Conservation (phyloP, 1,140 invertebrate species). For the Coptotermes formosanus region DNA sequence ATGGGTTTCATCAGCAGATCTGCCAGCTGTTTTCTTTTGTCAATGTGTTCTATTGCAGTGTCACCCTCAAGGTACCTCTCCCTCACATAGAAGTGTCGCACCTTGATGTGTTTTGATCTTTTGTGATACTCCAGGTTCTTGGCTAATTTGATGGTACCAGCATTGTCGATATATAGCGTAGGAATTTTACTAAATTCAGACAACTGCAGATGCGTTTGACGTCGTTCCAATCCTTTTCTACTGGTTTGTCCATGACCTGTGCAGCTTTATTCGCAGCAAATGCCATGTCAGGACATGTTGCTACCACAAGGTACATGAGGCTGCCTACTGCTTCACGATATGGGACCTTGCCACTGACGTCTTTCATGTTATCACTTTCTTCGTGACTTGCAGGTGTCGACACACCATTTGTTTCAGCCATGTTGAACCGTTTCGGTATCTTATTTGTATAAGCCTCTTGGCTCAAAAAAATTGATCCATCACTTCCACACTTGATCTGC, state of each 20-base stretch:
- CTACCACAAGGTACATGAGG: constrained; percentile 45
- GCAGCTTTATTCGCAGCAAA: too few species aligned
- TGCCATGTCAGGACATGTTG: too few species aligned
- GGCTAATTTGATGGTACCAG: constrained; percentile 45
- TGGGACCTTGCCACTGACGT: constrained; percentile 26
- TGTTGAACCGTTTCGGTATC: constrained; percentile 37
- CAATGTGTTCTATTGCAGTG: constrained; percentile 10
- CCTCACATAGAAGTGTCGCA: constrained; percentile 36
- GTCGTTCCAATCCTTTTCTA: too few species aligned
- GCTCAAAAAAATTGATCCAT: constrained; percentile 35
- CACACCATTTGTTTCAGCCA: constrained; percentile 35
- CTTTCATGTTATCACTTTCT: neutral
- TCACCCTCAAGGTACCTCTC: constrained; percentile 4
- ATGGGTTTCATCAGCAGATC: constrained; percentile 28
- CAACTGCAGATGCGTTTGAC: too few species aligned
- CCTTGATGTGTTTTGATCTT: constrained; percentile 44
- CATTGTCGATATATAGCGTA: constrained; percentile 43
- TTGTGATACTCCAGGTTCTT: constrained; percentile 46
- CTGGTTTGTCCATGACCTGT: too few species aligned
- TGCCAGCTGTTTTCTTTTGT: neutral
- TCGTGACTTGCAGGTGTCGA: too few species aligned
- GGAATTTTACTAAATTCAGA: constrained; percentile 27
- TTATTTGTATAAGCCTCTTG: constrained; percentile 37
- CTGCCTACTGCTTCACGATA: constrained; percentile 41
- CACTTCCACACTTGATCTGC: too few species aligned